phyloP scores from a whole-genome alignment of 2,888 invertebrate species.

The Melolontha melolontha region DNA sequence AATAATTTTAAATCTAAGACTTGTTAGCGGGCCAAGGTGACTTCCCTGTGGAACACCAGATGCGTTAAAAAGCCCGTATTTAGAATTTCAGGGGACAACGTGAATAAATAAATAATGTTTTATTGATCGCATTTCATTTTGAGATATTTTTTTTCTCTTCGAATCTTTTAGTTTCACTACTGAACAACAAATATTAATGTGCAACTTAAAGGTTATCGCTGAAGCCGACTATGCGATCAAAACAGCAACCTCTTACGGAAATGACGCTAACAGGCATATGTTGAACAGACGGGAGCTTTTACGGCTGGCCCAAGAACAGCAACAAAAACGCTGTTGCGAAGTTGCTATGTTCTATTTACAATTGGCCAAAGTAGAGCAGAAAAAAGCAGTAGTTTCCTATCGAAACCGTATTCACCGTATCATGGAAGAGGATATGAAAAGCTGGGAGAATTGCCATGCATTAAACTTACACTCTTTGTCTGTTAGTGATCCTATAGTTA shows the following conservation, averaged over 20 bases:
- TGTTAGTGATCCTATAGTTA: constrained; percentile 78
- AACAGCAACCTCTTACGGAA: constrained; percentile 58
- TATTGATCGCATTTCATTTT: no score
- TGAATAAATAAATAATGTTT: no score
- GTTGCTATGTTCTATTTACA: constrained; percentile 82
- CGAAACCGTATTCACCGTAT: constrained; percentile 74
- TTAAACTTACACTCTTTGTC: constrained; percentile 85
- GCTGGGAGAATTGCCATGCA: constrained; percentile 69
- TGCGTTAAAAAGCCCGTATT: no score
- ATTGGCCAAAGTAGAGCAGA: constrained; percentile 73
- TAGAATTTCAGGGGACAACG: no score
- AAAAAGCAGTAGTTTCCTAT: constrained; percentile 72
- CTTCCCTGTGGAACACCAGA: no score
- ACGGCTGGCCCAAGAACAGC: constrained; percentile 66
- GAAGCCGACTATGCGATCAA: constrained; percentile 23
- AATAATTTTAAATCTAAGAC: no score
- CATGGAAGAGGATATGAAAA: constrained; percentile 67
- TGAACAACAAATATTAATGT: no score
- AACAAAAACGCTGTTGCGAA: constrained; percentile 73
- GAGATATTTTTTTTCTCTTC: no score
- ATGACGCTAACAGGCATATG: constrained; percentile 67
- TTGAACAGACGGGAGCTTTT: constrained; percentile 68
- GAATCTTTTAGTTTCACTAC: no score
- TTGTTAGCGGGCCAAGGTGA: no score
- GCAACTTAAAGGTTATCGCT: neutral